A percentile compares a stretch with the other conserved stretches of the same genome.
These are phyloP conservation scores for Dynastes maya DNA, from an alignment of 2,888 invertebrate genomes.

Conservation along the genomic window DNA sequence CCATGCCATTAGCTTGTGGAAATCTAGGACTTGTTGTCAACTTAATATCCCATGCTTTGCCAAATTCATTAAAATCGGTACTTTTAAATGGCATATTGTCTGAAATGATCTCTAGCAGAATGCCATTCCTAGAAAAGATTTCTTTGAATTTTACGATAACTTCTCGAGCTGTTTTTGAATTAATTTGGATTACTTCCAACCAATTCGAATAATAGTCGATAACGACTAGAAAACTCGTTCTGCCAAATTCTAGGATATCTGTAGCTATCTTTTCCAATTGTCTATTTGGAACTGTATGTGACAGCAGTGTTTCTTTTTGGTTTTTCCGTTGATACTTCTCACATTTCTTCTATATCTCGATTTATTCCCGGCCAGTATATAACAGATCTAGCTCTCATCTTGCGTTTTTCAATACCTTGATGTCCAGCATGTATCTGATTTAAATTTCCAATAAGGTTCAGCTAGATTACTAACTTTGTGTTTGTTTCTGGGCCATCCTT, in stretches of 20 bases:
- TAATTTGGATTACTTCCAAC: conserved; percentile 25
- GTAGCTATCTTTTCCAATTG: conserved; percentile 29
- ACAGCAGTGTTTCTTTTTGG: conserved; percentile 23
- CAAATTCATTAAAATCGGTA: conserved; percentile 46
- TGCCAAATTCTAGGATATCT: conserved; percentile 42
- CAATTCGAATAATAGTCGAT: conserved; percentile 39
- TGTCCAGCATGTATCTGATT: conserved; percentile 40
- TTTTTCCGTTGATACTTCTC: conserved; percentile 31
- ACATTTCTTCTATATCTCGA: conserved; percentile 37
- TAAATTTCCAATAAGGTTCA: conserved; percentile 33
- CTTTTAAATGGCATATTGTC: conserved; percentile 56
- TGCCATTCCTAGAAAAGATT: conserved; percentile 55
- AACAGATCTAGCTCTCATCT: conserved; percentile 38
- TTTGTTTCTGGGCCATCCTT: conserved; percentile 7
- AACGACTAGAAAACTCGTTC: conserved; percentile 21
- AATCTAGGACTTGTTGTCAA: conserved; percentile 56
- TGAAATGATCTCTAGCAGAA: conserved; percentile 53
- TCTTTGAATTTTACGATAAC: conserved; percentile 53
- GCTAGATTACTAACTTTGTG: neutral
- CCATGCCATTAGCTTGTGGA: conserved; percentile 56
- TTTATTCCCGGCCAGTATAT: neutral
- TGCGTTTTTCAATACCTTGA: conserved; percentile 45
- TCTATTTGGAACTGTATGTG: conserved; percentile 37
- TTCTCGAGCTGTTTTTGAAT: conserved; percentile 20
- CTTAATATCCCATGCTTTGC: conserved; percentile 55